Percentiles rank a stretch among this genome's conserved stretches.
These are phyloP conservation scores for Hemaris fuciformis DNA, from an alignment of 2,888 invertebrate species.

Conservation along the genomic window DNA sequence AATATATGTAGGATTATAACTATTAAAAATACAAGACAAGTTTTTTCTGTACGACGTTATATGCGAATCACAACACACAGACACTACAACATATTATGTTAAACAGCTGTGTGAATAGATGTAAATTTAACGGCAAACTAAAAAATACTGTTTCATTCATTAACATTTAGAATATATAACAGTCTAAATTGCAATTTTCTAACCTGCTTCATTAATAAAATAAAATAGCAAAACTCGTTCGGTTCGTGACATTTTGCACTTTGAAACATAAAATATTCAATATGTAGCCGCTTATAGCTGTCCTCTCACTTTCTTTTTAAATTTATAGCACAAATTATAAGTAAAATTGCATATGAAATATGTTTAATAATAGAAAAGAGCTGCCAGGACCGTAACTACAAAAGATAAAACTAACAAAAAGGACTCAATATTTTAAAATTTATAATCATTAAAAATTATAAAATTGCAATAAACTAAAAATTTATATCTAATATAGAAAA, in stretches of 20 bases:
- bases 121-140: neutral
- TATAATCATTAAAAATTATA: too few relatives aligned
- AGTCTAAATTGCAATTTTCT: neutral
- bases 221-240: neutral
- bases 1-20: too few relatives aligned
- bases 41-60: too few relatives aligned
- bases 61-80: too few relatives aligned
- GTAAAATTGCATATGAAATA: neutral
- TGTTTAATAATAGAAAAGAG: neutral
- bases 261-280: neutral
- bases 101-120: too few relatives aligned
- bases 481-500: too few relatives aligned
- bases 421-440: too few relatives aligned
- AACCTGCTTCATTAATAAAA: neutral
- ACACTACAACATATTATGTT: too few relatives aligned
- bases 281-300: neutral
- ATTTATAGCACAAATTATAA: neutral
- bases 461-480: too few relatives aligned
- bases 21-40: too few relatives aligned
- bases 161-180: neutral
- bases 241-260: neutral
- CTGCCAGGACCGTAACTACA: too few relatives aligned
- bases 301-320: slow-evolving; percentile 6
- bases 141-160: neutral
- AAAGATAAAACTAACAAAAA: too few relatives aligned